Conservation (phyloP, 1,140 invertebrate genomes). For the Mactra quadrangularis region DNA sequence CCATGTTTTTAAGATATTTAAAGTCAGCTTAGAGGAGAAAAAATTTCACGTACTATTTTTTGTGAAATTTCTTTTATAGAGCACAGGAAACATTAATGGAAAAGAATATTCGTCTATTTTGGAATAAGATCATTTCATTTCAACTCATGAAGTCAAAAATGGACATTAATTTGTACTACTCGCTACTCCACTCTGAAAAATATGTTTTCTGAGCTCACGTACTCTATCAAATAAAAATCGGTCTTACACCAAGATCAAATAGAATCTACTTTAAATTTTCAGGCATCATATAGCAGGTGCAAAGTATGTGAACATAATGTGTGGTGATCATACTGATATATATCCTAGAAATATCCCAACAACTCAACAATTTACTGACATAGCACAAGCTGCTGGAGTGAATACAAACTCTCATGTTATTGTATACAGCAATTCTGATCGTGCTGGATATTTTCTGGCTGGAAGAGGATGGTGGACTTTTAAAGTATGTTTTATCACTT, state of each 20-base stretch:
- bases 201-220: neutral
- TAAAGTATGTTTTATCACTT: conserved; percentile 58
- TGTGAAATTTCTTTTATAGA: too few species aligned
- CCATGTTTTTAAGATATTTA: too few species aligned
- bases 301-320: conserved; percentile 64
- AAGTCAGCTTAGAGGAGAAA: too few species aligned
- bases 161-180: too few species aligned
- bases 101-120: too few species aligned
- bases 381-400: conserved; percentile 58
- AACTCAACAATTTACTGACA: conserved; percentile 55
- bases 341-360: conserved; percentile 64
- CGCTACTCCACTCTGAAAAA: too few species aligned
- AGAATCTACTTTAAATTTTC: neutral
- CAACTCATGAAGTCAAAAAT: too few species aligned
- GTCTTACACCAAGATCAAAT: neutral
- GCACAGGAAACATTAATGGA: too few species aligned
- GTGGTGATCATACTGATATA: conserved; percentile 58
- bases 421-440: conserved; percentile 62
- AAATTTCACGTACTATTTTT: too few species aligned
- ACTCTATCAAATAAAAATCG: neutral
- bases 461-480: conserved; percentile 68
- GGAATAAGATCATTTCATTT: neutral
- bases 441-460: conserved; percentile 62
- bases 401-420: conserved; percentile 61
- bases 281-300: conserved; percentile 70